phyloP scores from a whole-genome alignment of 2,888 invertebrate species.

The Argyra leucocephala region DNA sequence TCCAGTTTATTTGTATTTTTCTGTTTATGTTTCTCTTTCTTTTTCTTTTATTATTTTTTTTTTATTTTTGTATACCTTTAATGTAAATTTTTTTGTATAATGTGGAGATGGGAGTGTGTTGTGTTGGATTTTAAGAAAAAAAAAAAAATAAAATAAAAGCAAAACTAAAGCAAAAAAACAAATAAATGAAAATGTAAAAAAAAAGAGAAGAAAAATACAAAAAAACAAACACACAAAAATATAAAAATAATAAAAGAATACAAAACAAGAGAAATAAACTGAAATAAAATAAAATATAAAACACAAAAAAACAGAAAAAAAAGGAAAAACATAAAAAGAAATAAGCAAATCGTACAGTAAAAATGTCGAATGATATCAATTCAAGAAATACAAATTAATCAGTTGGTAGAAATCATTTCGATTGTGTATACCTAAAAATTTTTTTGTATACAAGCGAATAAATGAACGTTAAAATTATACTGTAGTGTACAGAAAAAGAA shows the following conservation, averaged over 20 bases:
- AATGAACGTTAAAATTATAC: neutral
- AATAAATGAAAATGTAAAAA: neutral
- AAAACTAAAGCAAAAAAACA: neutral
- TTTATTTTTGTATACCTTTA: neutral
- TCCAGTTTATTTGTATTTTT: neutral
- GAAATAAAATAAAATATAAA: neutral
- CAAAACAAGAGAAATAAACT: neutral
- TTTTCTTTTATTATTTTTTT: neutral
- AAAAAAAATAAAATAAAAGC: neutral
- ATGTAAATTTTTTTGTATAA: no score
- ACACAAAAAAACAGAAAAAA: neutral
- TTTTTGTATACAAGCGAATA: neutral
- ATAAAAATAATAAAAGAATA: neutral
- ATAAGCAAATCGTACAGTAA: conserved; percentile 6
- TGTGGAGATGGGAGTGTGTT: neutral
- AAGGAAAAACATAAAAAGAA: neutral
- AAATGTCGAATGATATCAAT: conserved; percentile 10
- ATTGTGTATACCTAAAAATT: conserved; percentile 9
- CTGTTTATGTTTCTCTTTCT: no score
- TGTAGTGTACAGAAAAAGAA: no score
- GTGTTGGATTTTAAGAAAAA: no score
- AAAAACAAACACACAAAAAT: neutral
- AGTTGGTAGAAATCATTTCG: conserved; percentile 12
- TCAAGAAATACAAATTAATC: conserved; percentile 11
- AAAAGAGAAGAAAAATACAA: neutral